A percentile compares a stretch with the other conserved stretches of the same genome.
phyloP scores from a whole-genome alignment of 2,888 invertebrate genomes.

The Drosophila nigritarsus region DNA sequence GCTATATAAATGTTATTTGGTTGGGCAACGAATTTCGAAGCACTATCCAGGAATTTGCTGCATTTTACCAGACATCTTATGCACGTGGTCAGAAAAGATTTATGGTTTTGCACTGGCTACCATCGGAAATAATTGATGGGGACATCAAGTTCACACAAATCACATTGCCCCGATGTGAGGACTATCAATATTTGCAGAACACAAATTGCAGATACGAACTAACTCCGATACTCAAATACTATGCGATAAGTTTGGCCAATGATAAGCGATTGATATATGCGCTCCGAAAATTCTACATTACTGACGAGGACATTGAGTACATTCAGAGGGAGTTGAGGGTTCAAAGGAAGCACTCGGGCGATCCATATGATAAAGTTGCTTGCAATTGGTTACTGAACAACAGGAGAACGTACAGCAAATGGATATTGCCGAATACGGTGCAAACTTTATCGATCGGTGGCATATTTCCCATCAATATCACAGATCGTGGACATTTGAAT shows the following conservation, averaged over 20 bases:
- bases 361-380: conserved; percentile 84
- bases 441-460: conserved; percentile 75
- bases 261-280: conserved; percentile 69
- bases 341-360: neutral
- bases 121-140: conserved; percentile 87
- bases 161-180: conserved; percentile 88
- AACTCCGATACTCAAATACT: conserved; percentile 89
- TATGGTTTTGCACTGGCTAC: conserved; percentile 89
- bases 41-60: conserved; percentile 83
- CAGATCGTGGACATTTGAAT: conserved; percentile 86
- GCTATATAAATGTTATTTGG: conserved; percentile 89
- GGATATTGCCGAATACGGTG: conserved; percentile 83
- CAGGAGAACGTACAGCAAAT: conserved; percentile 84
- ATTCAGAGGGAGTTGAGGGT: conserved; percentile 38
- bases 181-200: conserved; percentile 62
- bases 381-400: conserved; percentile 89
- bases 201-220: conserved; percentile 89
- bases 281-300: conserved; percentile 65
- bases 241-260: conserved; percentile 87
- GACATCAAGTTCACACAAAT: conserved; percentile 86
- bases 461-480: conserved; percentile 88
- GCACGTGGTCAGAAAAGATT: conserved; percentile 82
- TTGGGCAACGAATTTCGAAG: conserved; percentile 87
- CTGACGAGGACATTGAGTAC: conserved; percentile 38
- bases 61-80: conserved; percentile 42